Evolutionary conservation across 2,797 vertebrate species (phyloP), one percentile per base, ranked within the genome.

Genomic region (Ctenopoma kingsleyae): DNA sequence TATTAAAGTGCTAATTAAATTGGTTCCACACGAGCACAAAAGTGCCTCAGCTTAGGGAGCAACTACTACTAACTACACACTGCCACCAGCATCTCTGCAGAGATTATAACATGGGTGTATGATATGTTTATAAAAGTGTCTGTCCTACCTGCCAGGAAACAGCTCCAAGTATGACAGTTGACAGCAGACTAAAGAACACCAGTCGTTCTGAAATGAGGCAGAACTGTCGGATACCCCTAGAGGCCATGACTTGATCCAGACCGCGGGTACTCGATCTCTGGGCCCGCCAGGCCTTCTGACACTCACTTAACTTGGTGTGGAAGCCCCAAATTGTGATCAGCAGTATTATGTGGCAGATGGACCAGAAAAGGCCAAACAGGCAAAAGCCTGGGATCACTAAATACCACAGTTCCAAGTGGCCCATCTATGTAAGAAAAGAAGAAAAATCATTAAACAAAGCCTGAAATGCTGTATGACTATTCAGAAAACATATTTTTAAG

Each of bases 321-420:
- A 99, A 99, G 67, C 97, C 97, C 98, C 98, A 99, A 17, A 99
- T 93, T 20, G 98, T 98, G 91, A 98, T 95, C 71, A 98, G 91
- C 87, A 99, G 95, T 89, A 98, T 96, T 27, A 97, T 81, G 67
- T 99, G 98, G 86, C 96, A 98, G 85, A 98, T 93, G 86, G 95
- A 89, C 98, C 98, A 99, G 87, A 99, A 97, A 83, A 99, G 92
- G 58, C 97, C 96, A 83, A 99, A 98, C 87, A 98, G 90, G 68
- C 95, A 97, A 93, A 99, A 99, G 8, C 98, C 97, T 4, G 98
- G 98, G 88, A 99, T 99, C 76, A 99, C 96, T 90, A 99, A 95
- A 91, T 99, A 99, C 98, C 98, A 99, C 64, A 93, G 93, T 51
- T 95, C 91, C 90, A 98, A 93, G 82, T 96, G 53, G 20, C 94